Base-by-base conservation (phyloP, 2,797 vertebrate species). In the Sebastes alutus region DNA sequence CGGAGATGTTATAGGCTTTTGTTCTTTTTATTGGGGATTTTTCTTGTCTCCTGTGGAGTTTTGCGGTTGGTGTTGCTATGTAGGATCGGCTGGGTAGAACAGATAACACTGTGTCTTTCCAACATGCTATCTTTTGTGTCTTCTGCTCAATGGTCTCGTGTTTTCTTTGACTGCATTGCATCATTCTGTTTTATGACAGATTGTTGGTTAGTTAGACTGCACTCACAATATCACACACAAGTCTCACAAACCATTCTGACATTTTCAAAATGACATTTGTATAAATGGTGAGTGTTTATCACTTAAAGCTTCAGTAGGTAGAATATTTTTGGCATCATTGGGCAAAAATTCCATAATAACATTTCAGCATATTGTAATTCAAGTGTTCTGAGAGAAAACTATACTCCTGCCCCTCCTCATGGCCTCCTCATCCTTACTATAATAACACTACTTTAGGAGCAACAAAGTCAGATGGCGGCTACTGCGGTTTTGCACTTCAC, bases 31-130 rank as follows among this genome's bases (percentile, higher is more conserved):
- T 22, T 27, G n/a, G n/a, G 18, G 22, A 16, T 32, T 64, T 42
- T 13, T 49, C 27, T 46, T 59, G 6, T 65, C 67, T 68, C 8
- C 23, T 60, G 59, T 56, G 42, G 64, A 65, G 58, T 54, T 72
- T 61, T 72, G 42, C 27, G 54, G 73, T 67, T 49, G 42, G 32
- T 76, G 64, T 79, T 67, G 30, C 23, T 38, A 13, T 68, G 55
- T 49, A 35, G 13, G n/a, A 70, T 64, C 1, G 14, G 35, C 23
- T 60, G 38, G 27, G 22, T 13, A 23, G 55, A 63, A 42, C 29
- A 80, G 71, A 76, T 59, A 71, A 52, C 30, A 35, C 27, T 10
- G 1, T 46, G 13, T 60, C 18, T 61, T 38, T 64, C 20, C 27
- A 59, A 7, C 66, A 63, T 6, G 12, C 7, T 68, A 6, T 52